Percentiles rank a stretch among this genome's conserved stretches.
phyloP scores from a whole-genome alignment of 2,113 vertebrate species.

The Pteronura brasiliensis region DNA sequence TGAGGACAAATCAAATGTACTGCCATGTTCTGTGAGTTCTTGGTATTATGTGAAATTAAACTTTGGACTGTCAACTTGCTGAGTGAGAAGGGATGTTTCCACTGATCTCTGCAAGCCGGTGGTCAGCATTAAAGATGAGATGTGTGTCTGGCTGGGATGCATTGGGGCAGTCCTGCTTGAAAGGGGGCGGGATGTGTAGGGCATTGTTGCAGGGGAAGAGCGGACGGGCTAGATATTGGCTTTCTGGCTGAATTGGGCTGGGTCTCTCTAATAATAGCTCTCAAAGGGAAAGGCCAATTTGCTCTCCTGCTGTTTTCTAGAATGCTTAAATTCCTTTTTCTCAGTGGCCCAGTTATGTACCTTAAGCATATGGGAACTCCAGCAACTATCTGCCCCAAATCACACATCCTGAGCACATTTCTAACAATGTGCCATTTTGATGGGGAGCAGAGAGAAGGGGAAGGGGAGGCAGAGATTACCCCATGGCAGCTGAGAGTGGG shows the following conservation, averaged over 20 bases:
- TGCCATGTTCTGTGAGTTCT: slow-evolving; percentile 26
- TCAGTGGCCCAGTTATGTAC: slow-evolving; percentile 77
- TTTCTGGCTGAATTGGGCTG: slow-evolving; percentile 72
- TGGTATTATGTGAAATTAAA: slow-evolving; percentile 47
- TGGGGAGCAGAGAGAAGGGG: neutral
- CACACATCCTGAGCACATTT: slow-evolving; percentile 29
- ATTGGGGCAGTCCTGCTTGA: neutral
- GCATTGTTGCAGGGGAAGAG: neutral
- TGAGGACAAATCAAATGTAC: slow-evolving; percentile 57
- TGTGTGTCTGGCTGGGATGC: neutral
- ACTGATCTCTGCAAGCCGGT: slow-evolving; percentile 44
- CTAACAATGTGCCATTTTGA: slow-evolving; percentile 53
- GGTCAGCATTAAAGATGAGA: slow-evolving; percentile 23
- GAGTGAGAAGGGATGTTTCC: neutral
- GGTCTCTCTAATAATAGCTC: slow-evolving; percentile 75
- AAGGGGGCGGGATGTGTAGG: neutral
- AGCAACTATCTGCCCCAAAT: slow-evolving; percentile 73
- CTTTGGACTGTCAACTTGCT: slow-evolving; percentile 27
- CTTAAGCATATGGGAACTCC: slow-evolving; percentile 73
- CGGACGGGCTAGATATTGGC: slow-evolving; percentile 45
- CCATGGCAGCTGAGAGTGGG: neutral
- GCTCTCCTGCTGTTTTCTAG: slow-evolving; percentile 76
- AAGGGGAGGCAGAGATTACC: neutral
- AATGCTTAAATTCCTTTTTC: slow-evolving; percentile 74
- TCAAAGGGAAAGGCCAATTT: slow-evolving; percentile 73